These are phyloP conservation scores for Porites lutea DNA, from an alignment of 64 coral and sea anemone species.

Conservation along the genomic window DNA sequence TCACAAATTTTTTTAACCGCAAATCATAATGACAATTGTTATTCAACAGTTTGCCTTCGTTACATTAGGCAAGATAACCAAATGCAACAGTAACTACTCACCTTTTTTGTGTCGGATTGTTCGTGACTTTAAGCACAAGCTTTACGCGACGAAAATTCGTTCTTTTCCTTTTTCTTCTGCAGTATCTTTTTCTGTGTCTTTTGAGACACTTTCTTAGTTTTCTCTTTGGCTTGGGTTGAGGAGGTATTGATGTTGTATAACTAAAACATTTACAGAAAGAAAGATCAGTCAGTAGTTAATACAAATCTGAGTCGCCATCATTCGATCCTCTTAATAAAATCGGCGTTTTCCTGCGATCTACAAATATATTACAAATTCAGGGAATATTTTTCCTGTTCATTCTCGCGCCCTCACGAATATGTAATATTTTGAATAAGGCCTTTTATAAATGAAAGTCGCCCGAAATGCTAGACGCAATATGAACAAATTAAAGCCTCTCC, in stretches of 20 bases:
- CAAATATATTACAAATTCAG: background rate
- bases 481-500: no score
- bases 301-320: no score
- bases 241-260: background rate
- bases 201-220: conserved; percentile 23
- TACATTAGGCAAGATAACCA: background rate
- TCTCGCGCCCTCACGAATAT: no score
- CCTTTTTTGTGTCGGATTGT: conserved; percentile 29
- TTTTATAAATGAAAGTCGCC: no score
- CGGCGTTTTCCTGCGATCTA: background rate
- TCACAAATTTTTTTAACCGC: no score
- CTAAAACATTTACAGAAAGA: background rate
- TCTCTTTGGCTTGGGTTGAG: background rate
- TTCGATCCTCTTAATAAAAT: background rate
- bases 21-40: no score
- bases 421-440: no score
- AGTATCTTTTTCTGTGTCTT: conserved; percentile 16
- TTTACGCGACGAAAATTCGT: conserved; percentile 47
- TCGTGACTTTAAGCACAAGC: conserved; percentile 21
- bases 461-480: no score
- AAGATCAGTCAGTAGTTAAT: background rate
- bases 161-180: background rate
- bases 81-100: background rate
- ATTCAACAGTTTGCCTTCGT: no score
- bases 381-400: no score